Evolutionary conservation across 1,140 invertebrate genomes (phyloP).

Genomic region (Philotrypesis tridentata): DNA sequence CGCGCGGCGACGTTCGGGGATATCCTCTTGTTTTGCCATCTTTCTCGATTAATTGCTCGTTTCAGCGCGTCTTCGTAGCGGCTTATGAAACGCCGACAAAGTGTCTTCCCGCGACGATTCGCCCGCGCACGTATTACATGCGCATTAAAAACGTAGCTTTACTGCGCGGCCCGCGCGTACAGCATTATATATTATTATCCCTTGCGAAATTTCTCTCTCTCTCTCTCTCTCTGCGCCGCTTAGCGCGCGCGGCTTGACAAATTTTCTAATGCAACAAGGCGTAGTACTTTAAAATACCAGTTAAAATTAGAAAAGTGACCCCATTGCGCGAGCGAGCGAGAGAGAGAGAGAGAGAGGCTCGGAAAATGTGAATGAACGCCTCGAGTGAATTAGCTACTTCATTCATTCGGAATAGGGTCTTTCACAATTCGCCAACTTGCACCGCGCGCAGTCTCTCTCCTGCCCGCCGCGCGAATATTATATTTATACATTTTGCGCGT

Average conservation of each 20-base stretch:
- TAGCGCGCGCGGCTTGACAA: background rate
- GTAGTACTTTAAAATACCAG: conserved; percentile 12
- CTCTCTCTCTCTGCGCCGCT: no score
- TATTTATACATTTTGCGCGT: background rate
- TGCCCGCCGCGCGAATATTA: no score
- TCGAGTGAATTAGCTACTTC: conserved; percentile 25
- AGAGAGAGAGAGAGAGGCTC: no score
- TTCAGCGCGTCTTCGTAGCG: background rate
- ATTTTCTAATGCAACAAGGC: conserved; percentile 29
- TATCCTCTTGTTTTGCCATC: background rate
- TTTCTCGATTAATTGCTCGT: background rate
- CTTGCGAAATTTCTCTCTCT: background rate
- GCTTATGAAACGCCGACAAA: background rate
- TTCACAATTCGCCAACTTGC: background rate
- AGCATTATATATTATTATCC: no score
- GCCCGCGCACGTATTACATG: no score
- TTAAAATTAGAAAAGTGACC: conserved; percentile 44
- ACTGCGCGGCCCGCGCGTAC: background rate
- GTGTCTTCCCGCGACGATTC: no score
- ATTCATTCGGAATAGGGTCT: conserved; percentile 32
- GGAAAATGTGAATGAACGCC: conserved; percentile 43
- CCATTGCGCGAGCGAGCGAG: no score
- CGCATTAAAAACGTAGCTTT: no score
- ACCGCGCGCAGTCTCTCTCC: no score
- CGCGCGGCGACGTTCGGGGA: background rate